Base-by-base conservation (phyloP, 2,113 vertebrate genomes). In the Lasiurus cinereus region DNA sequence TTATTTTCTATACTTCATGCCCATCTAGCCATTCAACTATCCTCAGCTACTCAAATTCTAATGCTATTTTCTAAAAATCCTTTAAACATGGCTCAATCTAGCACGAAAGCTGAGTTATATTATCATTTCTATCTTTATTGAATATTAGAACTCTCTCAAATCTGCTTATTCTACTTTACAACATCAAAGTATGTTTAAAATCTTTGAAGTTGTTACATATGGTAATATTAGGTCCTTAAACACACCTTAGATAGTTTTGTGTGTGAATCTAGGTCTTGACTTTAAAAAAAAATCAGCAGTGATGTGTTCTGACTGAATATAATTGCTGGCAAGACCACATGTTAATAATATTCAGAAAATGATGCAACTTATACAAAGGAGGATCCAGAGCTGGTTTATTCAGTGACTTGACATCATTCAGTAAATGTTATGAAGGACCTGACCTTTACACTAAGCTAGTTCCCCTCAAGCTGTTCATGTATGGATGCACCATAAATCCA, bases 301-400 rank as follows among this genome's bases (percentile, higher is more conserved):
- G 62, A 83, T 39, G 76, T 46, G 33, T 21, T 88, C n/a, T 91
- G 22, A 77, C 24, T 64, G 9, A 77, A 78, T 29, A 27, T 29
- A 83, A 88, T 27, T 93, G 15, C 36, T 73, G 43, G 16, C 29
- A 66, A 91, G 69, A 43, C n/a, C 27, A 56, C 27, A 54, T 24
- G 59, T 36, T 43, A 77, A 86, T 33, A 95, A 86, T 33, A 95
- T 52, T 87, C 82, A 93, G 29, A 92, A 94, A 78, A 83, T 52
- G n/a, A 86, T 67, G 19, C 31, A 73, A 46, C 72, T 87, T 78
- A 76, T 14, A 86, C 8, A 80, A 43, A 87, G 77, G n/a, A 87
- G 22, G 56, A 33, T 11, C 10, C 9, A 76, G 56, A 46, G 50
- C 59, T 83, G 50, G 16, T 69, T 73, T 14, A 50, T 70, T 69